Base-by-base conservation (phyloP, 2,888 invertebrate species). In the Tetrapedia diversipes region DNA sequence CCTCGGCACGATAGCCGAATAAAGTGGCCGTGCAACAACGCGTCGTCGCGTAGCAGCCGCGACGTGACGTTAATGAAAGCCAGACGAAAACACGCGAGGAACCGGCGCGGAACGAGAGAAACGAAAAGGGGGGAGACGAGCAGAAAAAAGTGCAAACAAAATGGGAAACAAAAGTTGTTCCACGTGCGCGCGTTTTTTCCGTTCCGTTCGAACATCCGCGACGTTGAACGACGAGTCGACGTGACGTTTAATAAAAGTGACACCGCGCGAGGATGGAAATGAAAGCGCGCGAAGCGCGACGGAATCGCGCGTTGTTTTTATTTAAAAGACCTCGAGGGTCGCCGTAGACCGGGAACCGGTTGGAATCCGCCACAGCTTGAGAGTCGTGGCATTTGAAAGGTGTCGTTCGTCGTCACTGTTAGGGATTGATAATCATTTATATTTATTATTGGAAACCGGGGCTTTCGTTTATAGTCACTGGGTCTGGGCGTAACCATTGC, bases 221-320 rank as follows among this genome's bases (percentile, higher is more conserved):
- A 43, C 49, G 41, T 34, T 63, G 66, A 47, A 68, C 57, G 53
- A 69, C 60, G 64, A 68, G 59, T 59, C 72, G 71, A 68, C 72
- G 68, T 53, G 72, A 43, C 72, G 72, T 73, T 73, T 73, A 73
- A 69, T 69, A 73, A 73, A 73, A 69, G 54, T 73, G 72, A 61
- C 69, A 61, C 60, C 47, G 54, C 68, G 60, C 27, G 49, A 45
- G 59, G 67, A 22, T 60, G 45, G 72, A 41, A 61, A 73, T 61
- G 54, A 27, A 56, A 54, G 54, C 51, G 60, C 45, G 37, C 72
- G 72, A 68, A 60, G 37, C 60, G 19, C 45, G 53, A 39, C 37
- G 59, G 59, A 19, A 19, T 32, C 32, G 53, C 32, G 53, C 53
- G 53, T 54, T 34, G 69, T 61, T 69, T 69, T 69, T 63, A 56